phyloP scores from a whole-genome alignment of 2,113 vertebrate species.

The Cinclus mexicanus region DNA sequence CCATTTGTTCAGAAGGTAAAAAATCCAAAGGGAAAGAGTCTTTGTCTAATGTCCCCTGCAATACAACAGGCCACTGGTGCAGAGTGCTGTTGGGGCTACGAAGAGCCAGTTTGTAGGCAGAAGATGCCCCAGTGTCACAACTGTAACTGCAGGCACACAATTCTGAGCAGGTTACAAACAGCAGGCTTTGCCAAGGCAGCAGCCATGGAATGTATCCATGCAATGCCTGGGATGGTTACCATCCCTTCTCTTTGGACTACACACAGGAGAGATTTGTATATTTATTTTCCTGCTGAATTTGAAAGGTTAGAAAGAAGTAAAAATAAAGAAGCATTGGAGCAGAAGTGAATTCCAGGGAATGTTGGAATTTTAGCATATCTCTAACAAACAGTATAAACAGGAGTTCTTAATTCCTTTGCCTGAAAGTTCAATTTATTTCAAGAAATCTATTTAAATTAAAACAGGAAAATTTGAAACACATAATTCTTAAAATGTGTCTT shows the following conservation, averaged over 20 bases:
- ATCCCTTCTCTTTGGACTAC: not conserved
- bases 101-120: rapidly evolving
- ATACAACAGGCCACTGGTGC: not conserved
- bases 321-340: not conserved
- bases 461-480: not conserved
- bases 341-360: not conserved
- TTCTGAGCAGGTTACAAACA: not conserved
- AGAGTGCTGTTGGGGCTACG: not conserved
- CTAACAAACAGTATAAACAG: not conserved
- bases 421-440: not conserved
- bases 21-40: not conserved
- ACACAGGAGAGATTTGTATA: not conserved
- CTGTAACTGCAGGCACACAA: not conserved
- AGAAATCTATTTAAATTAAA: not conserved
- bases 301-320: not conserved
- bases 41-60: not conserved
- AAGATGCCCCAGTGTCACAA: not conserved
- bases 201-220: rapidly evolving
- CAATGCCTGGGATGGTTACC: not conserved
- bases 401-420: not conserved
- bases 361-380: not conserved
- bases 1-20: not conserved
- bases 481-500: not conserved
- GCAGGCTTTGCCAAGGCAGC: not conserved
- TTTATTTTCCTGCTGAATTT: not conserved